Conservation (phyloP, 2,888 invertebrate species). For the Drosophila niveifrons region DNA sequence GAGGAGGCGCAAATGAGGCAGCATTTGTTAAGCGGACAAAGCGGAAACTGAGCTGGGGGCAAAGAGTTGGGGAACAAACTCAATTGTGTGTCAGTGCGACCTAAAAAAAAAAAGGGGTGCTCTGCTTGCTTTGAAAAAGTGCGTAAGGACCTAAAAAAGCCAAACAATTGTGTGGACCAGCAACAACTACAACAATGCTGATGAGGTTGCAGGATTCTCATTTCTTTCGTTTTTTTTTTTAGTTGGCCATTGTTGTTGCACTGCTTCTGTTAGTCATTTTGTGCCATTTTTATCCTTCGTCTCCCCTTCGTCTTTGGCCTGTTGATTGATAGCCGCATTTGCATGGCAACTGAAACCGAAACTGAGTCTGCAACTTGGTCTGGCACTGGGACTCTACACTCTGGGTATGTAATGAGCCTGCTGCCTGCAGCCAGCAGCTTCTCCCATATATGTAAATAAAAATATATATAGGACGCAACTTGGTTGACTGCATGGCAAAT, state of each 20-base stretch:
- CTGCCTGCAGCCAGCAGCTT: constrained; percentile 49
- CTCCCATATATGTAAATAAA: constrained; percentile 26
- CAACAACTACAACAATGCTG: constrained; percentile 26
- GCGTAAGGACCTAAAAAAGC: constrained; percentile 44
- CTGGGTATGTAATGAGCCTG: constrained; percentile 68
- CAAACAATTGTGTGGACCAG: constrained; percentile 30
- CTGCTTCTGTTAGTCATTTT: constrained; percentile 31
- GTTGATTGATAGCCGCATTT: constrained; percentile 79
- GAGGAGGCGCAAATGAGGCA: constrained; percentile 71
- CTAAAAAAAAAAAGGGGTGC: constrained; percentile 30
- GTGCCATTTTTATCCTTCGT: constrained; percentile 21
- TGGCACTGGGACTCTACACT: constrained; percentile 35
- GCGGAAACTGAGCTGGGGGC: neutral
- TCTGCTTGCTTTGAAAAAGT: constrained; percentile 44
- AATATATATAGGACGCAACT: constrained; percentile 38
- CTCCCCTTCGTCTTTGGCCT: constrained; percentile 1
- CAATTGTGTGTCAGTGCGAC: constrained; percentile 44
- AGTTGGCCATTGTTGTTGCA: constrained; percentile 40
- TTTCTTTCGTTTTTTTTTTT: constrained; percentile 1
- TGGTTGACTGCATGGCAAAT: constrained; percentile 50
- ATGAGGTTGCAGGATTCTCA: constrained; percentile 19
- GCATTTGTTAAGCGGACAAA: constrained; percentile 58
- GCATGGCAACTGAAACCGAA: constrained; percentile 59
- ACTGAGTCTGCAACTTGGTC: constrained; percentile 35
- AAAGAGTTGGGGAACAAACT: constrained; percentile 20